Conservation (phyloP, 2,888 invertebrate genomes). For the Dorcus hopei region DNA sequence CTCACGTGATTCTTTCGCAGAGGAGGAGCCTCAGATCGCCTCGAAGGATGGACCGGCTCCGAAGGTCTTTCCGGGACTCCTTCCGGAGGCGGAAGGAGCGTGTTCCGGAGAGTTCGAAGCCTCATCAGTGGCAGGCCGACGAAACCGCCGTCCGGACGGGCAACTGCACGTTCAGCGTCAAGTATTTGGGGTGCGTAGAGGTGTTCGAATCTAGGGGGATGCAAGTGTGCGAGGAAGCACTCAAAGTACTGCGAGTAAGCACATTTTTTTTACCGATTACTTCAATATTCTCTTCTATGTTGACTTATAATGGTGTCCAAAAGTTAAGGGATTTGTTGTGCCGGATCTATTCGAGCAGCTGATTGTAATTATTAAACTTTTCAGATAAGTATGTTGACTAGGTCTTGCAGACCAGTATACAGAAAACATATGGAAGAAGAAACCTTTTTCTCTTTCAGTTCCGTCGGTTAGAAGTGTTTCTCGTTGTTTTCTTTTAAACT, state of each 20-base stretch:
- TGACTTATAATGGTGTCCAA: no score
- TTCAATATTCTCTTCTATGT: no score
- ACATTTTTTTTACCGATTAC: neutral
- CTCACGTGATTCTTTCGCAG: conserved; percentile 40
- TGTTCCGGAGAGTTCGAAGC: conserved; percentile 89
- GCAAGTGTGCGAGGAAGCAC: conserved; percentile 99
- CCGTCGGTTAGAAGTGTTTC: no score
- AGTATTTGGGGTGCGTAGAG: conserved; percentile 98
- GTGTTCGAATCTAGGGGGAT: conserved; percentile 99
- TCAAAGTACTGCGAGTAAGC: conserved; percentile 92
- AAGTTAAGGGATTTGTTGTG: no score
- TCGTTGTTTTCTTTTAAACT: no score
- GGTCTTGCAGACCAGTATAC: no score
- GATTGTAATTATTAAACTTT: no score
- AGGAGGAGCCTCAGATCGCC: conserved; percentile 66
- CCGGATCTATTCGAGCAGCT: no score
- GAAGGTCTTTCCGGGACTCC: conserved; percentile 88
- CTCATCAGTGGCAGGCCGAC: conserved; percentile 98
- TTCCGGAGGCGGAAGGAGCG: conserved; percentile 85
- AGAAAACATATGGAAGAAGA: no score
- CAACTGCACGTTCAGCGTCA: conserved; percentile 95
- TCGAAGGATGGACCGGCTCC: conserved; percentile 82
- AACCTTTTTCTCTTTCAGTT: no score
- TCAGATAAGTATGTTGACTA: no score
- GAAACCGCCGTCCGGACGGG: conserved; percentile 94